phyloP scores from a whole-genome alignment of 2,113 vertebrate species.

The Amphiprion ocellaris region DNA sequence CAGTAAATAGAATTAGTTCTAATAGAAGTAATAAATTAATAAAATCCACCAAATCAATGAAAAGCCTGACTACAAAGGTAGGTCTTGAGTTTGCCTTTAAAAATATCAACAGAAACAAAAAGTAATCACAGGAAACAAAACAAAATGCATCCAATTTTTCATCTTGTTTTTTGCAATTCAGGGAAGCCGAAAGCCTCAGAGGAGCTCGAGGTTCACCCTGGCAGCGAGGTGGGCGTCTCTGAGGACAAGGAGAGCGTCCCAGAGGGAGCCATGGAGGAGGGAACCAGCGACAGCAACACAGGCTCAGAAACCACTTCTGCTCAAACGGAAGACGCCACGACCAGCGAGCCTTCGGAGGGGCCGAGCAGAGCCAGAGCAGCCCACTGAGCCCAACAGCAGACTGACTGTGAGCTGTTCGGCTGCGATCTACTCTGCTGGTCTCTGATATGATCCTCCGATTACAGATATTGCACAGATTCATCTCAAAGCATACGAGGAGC shows the following conservation, averaged over 20 bases:
- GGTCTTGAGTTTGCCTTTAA: too few species aligned
- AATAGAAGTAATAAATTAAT: too few species aligned
- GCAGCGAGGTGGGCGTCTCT: constrained; percentile 69
- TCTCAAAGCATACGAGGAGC: constrained; percentile 56
- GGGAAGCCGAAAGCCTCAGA: constrained; percentile 74
- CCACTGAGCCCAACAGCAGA: constrained; percentile 58
- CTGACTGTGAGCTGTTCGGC: constrained; percentile 34
- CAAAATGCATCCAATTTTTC: too few species aligned
- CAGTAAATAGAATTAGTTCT: too few species aligned
- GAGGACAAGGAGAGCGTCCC: constrained; percentile 81
- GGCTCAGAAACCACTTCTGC: constrained; percentile 82
- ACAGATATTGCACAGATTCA: constrained; percentile 66
- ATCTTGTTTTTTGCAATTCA: constrained; percentile 10
- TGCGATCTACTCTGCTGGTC: not conserved
- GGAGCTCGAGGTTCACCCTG: constrained; percentile 65
- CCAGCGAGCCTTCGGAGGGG: constrained; percentile 71
- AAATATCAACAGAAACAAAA: too few species aligned
- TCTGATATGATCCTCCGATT: constrained; percentile 12
- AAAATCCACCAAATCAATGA: too few species aligned
- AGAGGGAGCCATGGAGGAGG: constrained; percentile 80
- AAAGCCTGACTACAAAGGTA: too few species aligned
- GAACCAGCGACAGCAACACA: constrained; percentile 83
- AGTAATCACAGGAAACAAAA: too few species aligned
- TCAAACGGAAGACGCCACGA: constrained; percentile 75
- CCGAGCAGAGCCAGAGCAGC: constrained; percentile 56